These are phyloP conservation scores for Drosophila paranaensis DNA, from an alignment of 2,888 invertebrate species.

Conservation along the genomic window DNA sequence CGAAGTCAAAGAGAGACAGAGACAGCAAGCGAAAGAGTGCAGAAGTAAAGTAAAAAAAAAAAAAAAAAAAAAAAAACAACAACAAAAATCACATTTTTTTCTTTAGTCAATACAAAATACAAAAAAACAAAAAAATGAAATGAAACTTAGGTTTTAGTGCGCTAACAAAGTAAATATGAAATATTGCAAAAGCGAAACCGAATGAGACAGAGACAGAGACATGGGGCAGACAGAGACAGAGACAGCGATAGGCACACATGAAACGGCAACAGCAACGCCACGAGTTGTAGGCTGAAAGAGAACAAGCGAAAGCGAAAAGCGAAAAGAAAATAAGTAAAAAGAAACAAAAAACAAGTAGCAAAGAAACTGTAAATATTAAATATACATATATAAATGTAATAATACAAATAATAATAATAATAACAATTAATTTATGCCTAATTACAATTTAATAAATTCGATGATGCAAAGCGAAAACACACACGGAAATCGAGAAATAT, in stretches of 20 bases:
- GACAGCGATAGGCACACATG: constrained; percentile 11
- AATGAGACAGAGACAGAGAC: constrained; percentile 25
- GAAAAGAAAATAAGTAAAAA: neutral
- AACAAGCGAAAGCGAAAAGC: neutral
- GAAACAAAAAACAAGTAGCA: constrained; percentile 52
- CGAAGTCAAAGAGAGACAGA: constrained; percentile 24
- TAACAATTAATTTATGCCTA: constrained; percentile 68
- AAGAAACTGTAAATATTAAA: constrained; percentile 76
- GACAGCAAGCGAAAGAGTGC: constrained; percentile 2
- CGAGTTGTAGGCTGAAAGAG: constrained; percentile 8
- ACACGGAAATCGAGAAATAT: constrained; percentile 47
- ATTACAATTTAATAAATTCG: constrained; percentile 58
- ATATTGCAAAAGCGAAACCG: constrained; percentile 58
- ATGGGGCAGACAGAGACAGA: constrained; percentile 12
- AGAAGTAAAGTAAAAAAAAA: constrained; percentile 2
- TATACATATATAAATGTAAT: constrained; percentile 44
- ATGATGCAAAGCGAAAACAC: constrained; percentile 31
- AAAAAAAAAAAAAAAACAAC: constrained; percentile 3
- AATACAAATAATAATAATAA: constrained; percentile 36
- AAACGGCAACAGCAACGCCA: constrained; percentile 17
- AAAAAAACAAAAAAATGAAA: constrained; percentile 11
- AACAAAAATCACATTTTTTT: constrained; percentile 53
- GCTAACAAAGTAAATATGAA: constrained; percentile 57
- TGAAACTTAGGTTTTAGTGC: constrained; percentile 57
- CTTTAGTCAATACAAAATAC: constrained; percentile 57